A percentile compares a stretch with the other conserved stretches of the same genome.
Evolutionary conservation across 2,113 vertebrate species (phyloP).

Genomic region (Caranx melampygus): DNA sequence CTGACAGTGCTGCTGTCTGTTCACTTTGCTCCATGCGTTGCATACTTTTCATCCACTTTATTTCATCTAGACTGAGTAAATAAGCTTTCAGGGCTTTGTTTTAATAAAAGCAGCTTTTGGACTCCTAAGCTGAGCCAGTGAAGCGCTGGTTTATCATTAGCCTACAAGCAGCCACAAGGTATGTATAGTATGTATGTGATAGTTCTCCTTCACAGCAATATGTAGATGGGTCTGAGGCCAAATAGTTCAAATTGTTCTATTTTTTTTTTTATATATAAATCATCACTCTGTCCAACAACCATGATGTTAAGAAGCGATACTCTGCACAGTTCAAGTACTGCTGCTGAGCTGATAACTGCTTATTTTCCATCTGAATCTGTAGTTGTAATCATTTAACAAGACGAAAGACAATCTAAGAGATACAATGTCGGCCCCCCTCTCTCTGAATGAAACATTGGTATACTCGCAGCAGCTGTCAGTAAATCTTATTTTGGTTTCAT

Average conservation of each 20-base stretch:
- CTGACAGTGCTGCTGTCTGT: not conserved
- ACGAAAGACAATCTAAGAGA: conserved; percentile 26
- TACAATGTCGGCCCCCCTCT: not conserved
- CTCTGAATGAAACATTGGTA: not conserved
- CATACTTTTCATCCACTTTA: not conserved
- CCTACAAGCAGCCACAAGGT: not conserved
- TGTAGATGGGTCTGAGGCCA: not conserved
- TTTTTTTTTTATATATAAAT: not conserved
- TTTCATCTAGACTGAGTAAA: not conserved
- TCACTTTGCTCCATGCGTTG: conserved; percentile 7
- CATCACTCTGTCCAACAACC: not conserved
- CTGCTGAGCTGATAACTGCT: conserved; percentile 2
- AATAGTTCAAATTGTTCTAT: not conserved
- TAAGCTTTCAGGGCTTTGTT: not conserved
- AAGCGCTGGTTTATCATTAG: not conserved
- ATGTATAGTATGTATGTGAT: not conserved
- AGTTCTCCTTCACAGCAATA: not conserved
- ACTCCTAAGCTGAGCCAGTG: not conserved
- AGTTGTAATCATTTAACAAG: conserved; percentile 31
- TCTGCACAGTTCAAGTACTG: too few species aligned
- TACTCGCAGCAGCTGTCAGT: not conserved
- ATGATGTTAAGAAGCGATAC: not conserved
- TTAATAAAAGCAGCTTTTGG: not conserved
- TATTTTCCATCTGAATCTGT: conserved; percentile 29
- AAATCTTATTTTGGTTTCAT: conserved; percentile 37